These are phyloP conservation scores for Rugalucina vietnamica DNA, from an alignment of 2,888 invertebrate species.

Conservation along the genomic window DNA sequence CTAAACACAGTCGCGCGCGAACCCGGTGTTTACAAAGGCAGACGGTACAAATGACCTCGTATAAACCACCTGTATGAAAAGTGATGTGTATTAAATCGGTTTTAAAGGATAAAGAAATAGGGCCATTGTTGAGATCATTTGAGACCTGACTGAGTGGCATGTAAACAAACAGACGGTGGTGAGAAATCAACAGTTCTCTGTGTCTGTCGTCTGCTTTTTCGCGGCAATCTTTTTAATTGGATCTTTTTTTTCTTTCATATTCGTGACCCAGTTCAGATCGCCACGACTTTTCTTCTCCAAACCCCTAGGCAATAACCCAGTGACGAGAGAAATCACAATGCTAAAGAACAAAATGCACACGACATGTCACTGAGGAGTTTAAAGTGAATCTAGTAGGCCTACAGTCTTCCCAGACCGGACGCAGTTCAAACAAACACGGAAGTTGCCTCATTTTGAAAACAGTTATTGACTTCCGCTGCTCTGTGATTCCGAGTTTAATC, in stretches of 20 bases:
- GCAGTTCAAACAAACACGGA: background rate
- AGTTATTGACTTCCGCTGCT: background rate
- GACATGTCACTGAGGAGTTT: background rate
- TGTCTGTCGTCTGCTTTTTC: slow-evolving; percentile 1
- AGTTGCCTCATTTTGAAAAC: background rate
- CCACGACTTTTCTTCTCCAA: too few species aligned
- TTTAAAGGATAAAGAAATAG: background rate
- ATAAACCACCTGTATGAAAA: background rate
- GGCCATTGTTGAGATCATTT: background rate
- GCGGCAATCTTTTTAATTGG: background rate
- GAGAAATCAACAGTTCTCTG: background rate
- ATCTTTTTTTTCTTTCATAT: background rate
- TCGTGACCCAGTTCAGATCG: too few species aligned
- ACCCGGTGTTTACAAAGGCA: background rate
- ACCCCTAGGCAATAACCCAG: too few species aligned
- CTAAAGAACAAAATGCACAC: too few species aligned
- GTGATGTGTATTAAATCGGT: slow-evolving; percentile 5
- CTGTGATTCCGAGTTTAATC: background rate
- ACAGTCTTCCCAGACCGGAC: background rate
- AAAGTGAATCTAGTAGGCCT: too few species aligned
- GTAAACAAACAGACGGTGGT: background rate
- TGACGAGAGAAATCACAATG: too few species aligned
- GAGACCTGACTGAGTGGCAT: background rate
- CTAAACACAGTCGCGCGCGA: background rate
- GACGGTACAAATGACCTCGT: background rate